Evolutionary conservation across 1,140 invertebrate genomes (phyloP).

Genomic region (Papilio polytes): DNA sequence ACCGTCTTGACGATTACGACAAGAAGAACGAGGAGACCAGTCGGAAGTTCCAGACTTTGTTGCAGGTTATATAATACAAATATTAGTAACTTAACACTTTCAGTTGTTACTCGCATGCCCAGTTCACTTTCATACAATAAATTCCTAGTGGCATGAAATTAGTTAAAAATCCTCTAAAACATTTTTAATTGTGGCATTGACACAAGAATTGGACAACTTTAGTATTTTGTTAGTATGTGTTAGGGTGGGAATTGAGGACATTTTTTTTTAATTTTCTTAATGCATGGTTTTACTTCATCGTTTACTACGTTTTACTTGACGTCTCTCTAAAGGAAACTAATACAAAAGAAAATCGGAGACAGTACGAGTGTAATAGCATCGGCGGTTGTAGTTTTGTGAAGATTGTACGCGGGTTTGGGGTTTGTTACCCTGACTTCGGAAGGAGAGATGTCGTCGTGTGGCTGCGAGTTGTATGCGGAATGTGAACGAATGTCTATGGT

Average conservation of each 20-base stretch:
- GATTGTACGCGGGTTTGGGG: not conserved
- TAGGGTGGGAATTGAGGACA: not conserved
- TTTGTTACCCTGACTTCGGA: not conserved
- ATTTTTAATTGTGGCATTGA: no score
- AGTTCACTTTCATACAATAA: not conserved
- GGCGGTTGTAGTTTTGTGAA: not conserved
- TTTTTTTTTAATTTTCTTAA: not conserved
- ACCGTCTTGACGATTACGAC: conserved; percentile 93
- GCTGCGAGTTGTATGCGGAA: not conserved
- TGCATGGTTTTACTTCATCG: not conserved
- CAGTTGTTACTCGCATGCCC: not conserved
- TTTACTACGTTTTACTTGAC: not conserved
- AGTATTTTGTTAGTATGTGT: not conserved
- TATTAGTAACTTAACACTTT: no score
- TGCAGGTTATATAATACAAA: conserved; percentile 87
- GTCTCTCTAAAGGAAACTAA: conserved; percentile 9
- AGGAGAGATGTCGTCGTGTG: not conserved
- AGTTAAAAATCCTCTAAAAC: no score
- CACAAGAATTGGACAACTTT: no score
- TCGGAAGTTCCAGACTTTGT: conserved; percentile 93
- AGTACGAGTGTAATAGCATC: conserved; percentile 6
- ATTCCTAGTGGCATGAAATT: not conserved
- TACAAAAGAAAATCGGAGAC: conserved; percentile 2
- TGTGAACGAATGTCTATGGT: not conserved
- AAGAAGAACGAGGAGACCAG: conserved; percentile 95